Base-by-base conservation (phyloP, 2,113 vertebrate genomes). In the Lophura nycthemera region DNA sequence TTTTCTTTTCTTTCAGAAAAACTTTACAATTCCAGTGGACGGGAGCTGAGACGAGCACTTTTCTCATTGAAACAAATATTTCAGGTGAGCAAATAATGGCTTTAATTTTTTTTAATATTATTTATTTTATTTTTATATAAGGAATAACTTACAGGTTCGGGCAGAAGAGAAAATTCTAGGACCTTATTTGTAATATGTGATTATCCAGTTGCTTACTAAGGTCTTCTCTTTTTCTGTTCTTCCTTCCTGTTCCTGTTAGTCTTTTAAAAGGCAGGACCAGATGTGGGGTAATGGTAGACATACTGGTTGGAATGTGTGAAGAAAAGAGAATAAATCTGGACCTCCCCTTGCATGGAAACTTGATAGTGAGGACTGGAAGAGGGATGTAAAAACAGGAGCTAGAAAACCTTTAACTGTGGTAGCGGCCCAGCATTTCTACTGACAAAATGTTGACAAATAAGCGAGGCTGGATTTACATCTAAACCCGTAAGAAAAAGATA, bases 61-160 rank as follows among this genome's bases (percentile, higher is more conserved):
- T 99, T 99, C 97, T 99, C 99, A 74, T 97, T 99, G 97, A 99
- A 99, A 97, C 99, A 99, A 96, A 99, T 99, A 97, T 99, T 99
- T 98, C 99, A 99, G 99, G 99, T 99, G 98, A 98, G 93, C 54
- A 83, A 77, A 48, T 57, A 52, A 45, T 59, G 21, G 1, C 65
- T 78, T 3, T 74, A 1, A 30, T 54, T 17, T 54, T 10, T 30
- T 5, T 9, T 43, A 24, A 27, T 54, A 54, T 54, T 54, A 54
- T 54, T 29, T 54, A 54, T 54, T 54, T 54, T 54, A 29, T 54
- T 29, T 50, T 54, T 54, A 54, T 29, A 25, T 79, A 19, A 10
- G 25, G 4, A 75, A 36, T 13, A 64, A 48, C 11, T 61, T 87
- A n/a, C 1, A 19, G 11, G 11, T 30, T 64, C 57, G 72, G 27